Evolutionary conservation across 2,113 vertebrate species (phyloP).

Genomic region (Muscicapa adusta): DNA sequence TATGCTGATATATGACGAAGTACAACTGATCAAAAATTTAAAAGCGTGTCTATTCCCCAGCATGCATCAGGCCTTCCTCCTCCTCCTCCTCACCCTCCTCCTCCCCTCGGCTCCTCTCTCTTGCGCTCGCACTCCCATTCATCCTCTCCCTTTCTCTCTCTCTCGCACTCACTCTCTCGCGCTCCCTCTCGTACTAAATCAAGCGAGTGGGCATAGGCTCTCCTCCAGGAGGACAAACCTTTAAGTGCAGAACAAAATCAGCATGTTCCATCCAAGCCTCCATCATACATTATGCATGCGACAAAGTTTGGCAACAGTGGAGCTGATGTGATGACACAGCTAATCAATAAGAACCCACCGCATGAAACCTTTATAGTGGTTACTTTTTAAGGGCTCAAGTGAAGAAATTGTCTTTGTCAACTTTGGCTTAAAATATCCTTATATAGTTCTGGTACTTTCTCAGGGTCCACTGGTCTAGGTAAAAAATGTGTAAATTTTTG

Average conservation of each 20-base stretch:
- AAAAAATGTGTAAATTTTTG: conserved; percentile 99
- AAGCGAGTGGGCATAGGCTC: conserved; percentile 76
- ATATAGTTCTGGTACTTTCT: conserved; percentile 97
- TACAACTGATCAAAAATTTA: conserved; percentile 79
- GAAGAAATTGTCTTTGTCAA: conserved; percentile 88
- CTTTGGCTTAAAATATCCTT: conserved; percentile 96
- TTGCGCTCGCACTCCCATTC: conserved; percentile 14
- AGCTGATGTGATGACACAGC: conserved; percentile 83
- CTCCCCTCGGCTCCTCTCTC: conserved; percentile 29
- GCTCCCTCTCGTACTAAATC: conserved; percentile 67
- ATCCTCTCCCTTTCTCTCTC: conserved; percentile 37
- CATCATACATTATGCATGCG: conserved; percentile 84
- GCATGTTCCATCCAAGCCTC: conserved; percentile 81
- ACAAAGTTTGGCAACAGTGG: conserved; percentile 87
- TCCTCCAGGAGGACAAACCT: conserved; percentile 77
- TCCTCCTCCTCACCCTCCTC: conserved; percentile 52
- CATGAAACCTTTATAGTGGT: conserved; percentile 84
- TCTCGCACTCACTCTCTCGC: conserved; percentile 22
- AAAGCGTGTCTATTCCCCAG: conserved; percentile 81
- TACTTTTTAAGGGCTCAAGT: conserved; percentile 84
- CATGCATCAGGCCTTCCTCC: conserved; percentile 80
- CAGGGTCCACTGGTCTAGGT: conserved; percentile 95
- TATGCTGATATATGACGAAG: conserved; percentile 77
- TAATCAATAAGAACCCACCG: conserved; percentile 83
- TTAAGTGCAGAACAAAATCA: conserved; percentile 80